Conservation (phyloP, 1,140 invertebrate species). For the Drosophila prosaltans region DNA sequence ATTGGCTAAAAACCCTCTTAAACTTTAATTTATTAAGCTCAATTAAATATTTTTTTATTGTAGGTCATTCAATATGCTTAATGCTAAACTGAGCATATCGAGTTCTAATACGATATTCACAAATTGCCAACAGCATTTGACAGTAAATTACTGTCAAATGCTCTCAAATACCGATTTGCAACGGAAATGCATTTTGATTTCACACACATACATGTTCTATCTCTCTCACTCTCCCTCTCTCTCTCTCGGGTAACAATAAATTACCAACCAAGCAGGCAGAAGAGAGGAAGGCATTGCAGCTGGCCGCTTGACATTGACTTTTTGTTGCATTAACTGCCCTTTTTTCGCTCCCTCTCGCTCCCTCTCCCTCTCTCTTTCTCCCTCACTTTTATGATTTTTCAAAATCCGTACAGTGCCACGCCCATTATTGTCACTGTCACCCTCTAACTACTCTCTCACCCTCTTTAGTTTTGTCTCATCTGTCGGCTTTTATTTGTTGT, state of each 20-base stretch:
- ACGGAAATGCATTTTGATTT: conserved; percentile 62
- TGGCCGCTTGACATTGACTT: conserved; percentile 67
- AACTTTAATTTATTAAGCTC: no score
- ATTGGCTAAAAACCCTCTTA: no score
- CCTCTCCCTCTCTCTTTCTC: background rate
- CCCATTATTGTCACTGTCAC: background rate
- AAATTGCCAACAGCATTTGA: conserved; percentile 49
- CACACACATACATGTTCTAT: conserved; percentile 1
- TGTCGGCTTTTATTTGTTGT: conserved; percentile 25
- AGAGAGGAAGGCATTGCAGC: conserved; percentile 33
- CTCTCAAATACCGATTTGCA: conserved; percentile 43
- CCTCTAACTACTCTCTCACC: conserved; percentile 20
- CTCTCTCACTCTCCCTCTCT: background rate
- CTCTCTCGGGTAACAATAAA: no score
- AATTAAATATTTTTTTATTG: no score
- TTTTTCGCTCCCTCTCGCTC: background rate
- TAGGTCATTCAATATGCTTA: no score
- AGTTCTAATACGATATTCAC: conserved; percentile 41
- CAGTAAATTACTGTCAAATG: conserved; percentile 41
- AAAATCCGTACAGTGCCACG: conserved; percentile 20
- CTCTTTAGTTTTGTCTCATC: background rate
- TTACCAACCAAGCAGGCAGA: background rate
- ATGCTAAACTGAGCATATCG: no score
- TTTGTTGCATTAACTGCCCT: conserved; percentile 61
- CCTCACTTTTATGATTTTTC: conserved; percentile 61